Evolutionary conservation across 2,113 vertebrate genomes (phyloP).

Genomic region (Podarcis muralis): DNA sequence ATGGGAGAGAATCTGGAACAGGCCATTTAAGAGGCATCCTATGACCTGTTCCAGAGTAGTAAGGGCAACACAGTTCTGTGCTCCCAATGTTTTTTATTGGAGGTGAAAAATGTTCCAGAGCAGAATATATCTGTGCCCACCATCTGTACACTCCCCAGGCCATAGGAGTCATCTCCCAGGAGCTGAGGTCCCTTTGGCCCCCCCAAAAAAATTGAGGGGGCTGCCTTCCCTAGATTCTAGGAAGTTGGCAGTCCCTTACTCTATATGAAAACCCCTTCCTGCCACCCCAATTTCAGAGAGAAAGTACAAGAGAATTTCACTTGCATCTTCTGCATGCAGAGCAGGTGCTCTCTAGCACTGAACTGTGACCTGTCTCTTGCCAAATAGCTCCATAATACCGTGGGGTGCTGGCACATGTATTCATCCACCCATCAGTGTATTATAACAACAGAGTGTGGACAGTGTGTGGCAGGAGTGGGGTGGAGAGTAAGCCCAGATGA

Average conservation of each 20-base stretch:
- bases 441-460: neutral
- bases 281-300: neutral
- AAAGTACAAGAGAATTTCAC: neutral
- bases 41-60: neutral
- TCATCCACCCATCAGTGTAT: neutral
- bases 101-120: neutral
- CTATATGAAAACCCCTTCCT: neutral
- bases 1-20: neutral
- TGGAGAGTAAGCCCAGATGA: no score
- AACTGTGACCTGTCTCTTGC: neutral
- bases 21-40: neutral
- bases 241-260: neutral
- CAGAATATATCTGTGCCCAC: neutral
- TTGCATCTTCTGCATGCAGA: neutral
- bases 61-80: neutral
- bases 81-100: neutral
- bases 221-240: no score
- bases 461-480: no score
- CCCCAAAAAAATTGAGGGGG: no score
- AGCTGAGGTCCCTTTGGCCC: no score
- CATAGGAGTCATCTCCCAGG: no score
- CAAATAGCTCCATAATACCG: neutral
- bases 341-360: neutral
- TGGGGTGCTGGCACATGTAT: neutral
- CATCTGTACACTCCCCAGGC: neutral